Evolutionary conservation across 2,888 invertebrate genomes (phyloP).

Genomic region (Lingula anatina): DNA sequence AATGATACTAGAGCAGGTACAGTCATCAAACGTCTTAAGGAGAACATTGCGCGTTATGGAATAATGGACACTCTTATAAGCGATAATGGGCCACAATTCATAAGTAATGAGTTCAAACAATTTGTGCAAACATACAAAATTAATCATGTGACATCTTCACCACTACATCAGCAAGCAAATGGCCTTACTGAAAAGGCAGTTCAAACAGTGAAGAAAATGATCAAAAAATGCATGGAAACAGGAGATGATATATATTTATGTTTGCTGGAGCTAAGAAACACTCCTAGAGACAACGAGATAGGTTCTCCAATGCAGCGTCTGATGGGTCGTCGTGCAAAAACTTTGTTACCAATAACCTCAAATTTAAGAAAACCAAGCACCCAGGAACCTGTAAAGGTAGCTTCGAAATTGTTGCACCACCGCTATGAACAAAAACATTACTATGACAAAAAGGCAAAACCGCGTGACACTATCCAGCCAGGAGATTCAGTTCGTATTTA

Average conservation of each 20-base stretch:
- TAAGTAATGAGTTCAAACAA: slow-evolving; percentile 11
- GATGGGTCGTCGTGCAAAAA: slow-evolving; percentile 12
- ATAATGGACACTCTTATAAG: slow-evolving; percentile 11
- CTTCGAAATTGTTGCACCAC: not conserved
- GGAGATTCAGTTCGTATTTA: not conserved
- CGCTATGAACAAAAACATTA: not conserved
- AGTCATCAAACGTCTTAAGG: slow-evolving; percentile 6
- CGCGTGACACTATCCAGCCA: not conserved
- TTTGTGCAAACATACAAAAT: slow-evolving; percentile 9
- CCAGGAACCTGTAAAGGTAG: not conserved
- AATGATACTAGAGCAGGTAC: slow-evolving; percentile 1
- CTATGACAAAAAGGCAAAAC: not conserved
- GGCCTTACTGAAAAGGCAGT: slow-evolving; percentile 16
- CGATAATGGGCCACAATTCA: slow-evolving; percentile 18
- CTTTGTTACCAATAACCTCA: slow-evolving; percentile 8
- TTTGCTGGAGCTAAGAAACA: slow-evolving; percentile 10
- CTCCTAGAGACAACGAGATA: slow-evolving; percentile 7
- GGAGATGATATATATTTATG: slow-evolving; percentile 8
- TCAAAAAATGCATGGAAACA: slow-evolving; percentile 9
- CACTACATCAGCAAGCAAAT: slow-evolving; percentile 16
- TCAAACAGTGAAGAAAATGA: slow-evolving; percentile 9
- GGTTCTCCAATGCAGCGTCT: slow-evolving; percentile 14
- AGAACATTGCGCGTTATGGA: slow-evolving; percentile 14
- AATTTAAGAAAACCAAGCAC: slow-evolving; percentile 6
- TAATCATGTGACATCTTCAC: slow-evolving; percentile 10